Evolutionary conservation across 1,140 invertebrate species (phyloP), one percentile per base, ranked within the genome.

Genomic region (Neodiprion virginianus): DNA sequence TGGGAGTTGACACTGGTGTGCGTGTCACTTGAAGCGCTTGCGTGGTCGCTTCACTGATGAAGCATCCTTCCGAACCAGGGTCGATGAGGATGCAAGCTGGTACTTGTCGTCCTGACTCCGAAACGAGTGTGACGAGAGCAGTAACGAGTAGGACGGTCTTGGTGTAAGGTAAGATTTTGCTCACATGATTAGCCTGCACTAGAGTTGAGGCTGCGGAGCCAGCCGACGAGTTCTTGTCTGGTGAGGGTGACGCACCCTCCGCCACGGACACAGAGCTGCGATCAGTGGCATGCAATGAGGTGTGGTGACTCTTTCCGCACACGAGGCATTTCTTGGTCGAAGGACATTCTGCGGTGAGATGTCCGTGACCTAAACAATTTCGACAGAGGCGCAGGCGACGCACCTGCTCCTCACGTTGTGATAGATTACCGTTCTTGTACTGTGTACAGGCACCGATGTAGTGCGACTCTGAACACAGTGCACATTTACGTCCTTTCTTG

Each of bases 271-370:
- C 17, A 21, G 17, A 21, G 17, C 17, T 21, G 17, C 1, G 17
- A 21, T 21, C 17, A 21, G 17, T 21, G 50, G 50, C 48, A 49
- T 72, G 70, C 8, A 72, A 17, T 10, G 12, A 11, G 49, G 70
- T 72, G 48, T 72, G 70, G n/a, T 72, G 70, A n/a, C 11, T 48
- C 9, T 9, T 10, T 48, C 49, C 49, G 48, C 70, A 72, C 9
- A n/a, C 11, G 12, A 12, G 12, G 48, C 70, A 72, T 12, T n/a
- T 9, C 23, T 50, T 72, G 48, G 40, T 50, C 12, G 70, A 72
- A 17, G 70, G 70, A 50, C 70, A 72, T 7, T 48, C 70, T 11
- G 40, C 49, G 12, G 70, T 11, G 11, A 49, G 47, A 50, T 72
- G 70, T 8, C 49, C 14, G 11, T 48, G 1, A 14, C 70, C 49